These are phyloP conservation scores for Anolis sagrei DNA, from an alignment of 2,113 vertebrate genomes.

Conservation along the genomic window DNA sequence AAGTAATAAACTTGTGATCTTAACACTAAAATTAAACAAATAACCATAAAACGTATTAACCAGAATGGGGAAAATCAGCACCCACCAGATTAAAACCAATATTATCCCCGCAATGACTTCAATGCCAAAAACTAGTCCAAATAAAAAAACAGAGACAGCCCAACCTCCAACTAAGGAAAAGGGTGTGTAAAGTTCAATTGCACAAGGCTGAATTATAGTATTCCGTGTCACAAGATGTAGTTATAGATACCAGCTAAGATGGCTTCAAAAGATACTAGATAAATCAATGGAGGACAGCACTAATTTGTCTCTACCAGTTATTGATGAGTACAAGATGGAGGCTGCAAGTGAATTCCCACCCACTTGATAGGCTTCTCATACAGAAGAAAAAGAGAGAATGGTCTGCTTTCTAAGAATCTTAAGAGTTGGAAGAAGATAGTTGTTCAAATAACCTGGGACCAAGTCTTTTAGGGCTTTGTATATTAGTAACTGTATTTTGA, in stretches of 20 bases:
- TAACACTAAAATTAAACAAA: not conserved
- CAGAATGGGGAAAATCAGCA: not conserved
- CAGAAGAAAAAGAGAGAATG: too few species aligned
- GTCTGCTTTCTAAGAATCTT: too few species aligned
- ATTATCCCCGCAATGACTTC: not conserved
- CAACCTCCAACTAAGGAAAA: not conserved
- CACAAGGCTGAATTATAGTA: too few species aligned
- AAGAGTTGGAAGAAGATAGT: too few species aligned
- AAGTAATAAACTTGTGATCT: not conserved
- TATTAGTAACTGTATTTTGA: not conserved
- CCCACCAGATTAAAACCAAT: not conserved
- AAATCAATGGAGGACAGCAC: too few species aligned
- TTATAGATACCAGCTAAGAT: too few species aligned
- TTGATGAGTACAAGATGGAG: too few species aligned
- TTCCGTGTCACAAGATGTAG: too few species aligned
- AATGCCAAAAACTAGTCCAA: not conserved
- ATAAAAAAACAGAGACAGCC: not conserved
- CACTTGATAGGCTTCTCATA: too few species aligned
- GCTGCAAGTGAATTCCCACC: too few species aligned
- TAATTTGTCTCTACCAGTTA: too few species aligned
- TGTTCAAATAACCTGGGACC: not conserved
- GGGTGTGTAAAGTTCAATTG: not conserved
- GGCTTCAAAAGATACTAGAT: too few species aligned
- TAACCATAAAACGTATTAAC: not conserved
- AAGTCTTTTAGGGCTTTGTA: not conserved